A percentile compares a stretch with the other conserved stretches of the same genome.
Conservation (phyloP, 1,140 invertebrate species). For the Rhagoletis zephyria region DNA sequence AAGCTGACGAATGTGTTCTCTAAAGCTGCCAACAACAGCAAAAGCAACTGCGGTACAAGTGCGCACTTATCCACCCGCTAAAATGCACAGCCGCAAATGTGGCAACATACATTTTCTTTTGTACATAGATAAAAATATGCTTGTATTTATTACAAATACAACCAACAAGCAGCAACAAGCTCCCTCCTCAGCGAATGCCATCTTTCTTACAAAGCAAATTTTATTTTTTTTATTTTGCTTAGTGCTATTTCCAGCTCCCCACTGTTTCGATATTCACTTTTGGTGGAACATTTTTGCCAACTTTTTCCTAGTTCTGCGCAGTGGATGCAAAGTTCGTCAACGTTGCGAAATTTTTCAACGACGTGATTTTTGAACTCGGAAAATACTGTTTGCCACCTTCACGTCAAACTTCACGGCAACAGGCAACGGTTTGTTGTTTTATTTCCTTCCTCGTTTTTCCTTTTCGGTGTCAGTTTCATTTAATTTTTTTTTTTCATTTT, state of each 20-base stretch:
- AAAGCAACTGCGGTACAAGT: neutral
- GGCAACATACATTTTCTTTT: neutral
- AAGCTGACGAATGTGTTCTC: conserved; percentile 17
- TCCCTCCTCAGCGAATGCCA: neutral
- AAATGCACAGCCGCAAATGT: neutral
- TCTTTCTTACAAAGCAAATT: neutral
- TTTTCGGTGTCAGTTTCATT: conserved; percentile 51
- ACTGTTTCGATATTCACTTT: neutral
- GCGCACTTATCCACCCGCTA: neutral
- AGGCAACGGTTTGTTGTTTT: neutral
- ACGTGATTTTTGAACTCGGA: neutral
- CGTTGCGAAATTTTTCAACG: neutral
- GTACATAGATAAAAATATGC: neutral
- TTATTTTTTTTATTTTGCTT: neutral
- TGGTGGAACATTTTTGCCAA: too few species aligned
- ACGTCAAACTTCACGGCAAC: too few species aligned
- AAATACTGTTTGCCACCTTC: too few species aligned
- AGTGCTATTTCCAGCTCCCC: neutral
- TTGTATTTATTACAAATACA: neutral
- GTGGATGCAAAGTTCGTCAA: neutral
- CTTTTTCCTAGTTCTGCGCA: neutral
- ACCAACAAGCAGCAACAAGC: too few species aligned
- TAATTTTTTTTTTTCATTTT: conserved; percentile 29
- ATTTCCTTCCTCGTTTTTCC: neutral
- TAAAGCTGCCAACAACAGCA: conserved; percentile 19